phyloP scores from a whole-genome alignment of 2,888 invertebrate species.

The Andrena fulva region DNA sequence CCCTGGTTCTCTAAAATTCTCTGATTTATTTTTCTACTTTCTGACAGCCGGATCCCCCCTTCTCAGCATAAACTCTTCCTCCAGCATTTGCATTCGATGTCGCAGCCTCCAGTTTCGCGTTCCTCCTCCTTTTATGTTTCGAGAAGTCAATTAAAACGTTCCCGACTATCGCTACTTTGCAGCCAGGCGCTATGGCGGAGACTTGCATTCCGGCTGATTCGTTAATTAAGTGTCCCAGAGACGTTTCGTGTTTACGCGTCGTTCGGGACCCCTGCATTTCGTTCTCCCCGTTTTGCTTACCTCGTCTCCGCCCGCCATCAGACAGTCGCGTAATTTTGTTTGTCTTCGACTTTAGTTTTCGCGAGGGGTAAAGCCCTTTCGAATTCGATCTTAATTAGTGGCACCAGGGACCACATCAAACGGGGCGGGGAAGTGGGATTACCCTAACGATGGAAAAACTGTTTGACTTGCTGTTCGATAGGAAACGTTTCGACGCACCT shows the following conservation, averaged over 20 bases:
- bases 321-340: slow-evolving; percentile 64
- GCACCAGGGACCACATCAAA: slow-evolving; percentile 42
- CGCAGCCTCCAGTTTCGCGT: neutral
- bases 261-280: slow-evolving; percentile 31
- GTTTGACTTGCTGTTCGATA: slow-evolving; percentile 40
- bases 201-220: slow-evolving; percentile 60
- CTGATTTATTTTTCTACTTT: too few species aligned
- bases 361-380: slow-evolving; percentile 5
- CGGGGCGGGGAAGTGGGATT: slow-evolving; percentile 2
- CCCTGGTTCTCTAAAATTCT: too few species aligned
- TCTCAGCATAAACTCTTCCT: too few species aligned
- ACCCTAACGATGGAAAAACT: slow-evolving; percentile 17
- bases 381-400: slow-evolving; percentile 70
- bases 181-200: slow-evolving; percentile 11
- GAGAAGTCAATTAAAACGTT: slow-evolving; percentile 41
- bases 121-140: slow-evolving; percentile 11
- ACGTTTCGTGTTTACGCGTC: slow-evolving; percentile 68
- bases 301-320: slow-evolving; percentile 43
- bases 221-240: slow-evolving; percentile 71
- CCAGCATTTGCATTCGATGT: too few species aligned
- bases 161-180: slow-evolving; percentile 42
- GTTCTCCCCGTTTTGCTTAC: slow-evolving; percentile 49
- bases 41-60: neutral
- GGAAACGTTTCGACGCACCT: slow-evolving; percentile 5
- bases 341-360: slow-evolving; percentile 60